These are phyloP conservation scores for Chionodraco myersi DNA, from an alignment of 2,113 vertebrate species.

Conservation along the genomic window DNA sequence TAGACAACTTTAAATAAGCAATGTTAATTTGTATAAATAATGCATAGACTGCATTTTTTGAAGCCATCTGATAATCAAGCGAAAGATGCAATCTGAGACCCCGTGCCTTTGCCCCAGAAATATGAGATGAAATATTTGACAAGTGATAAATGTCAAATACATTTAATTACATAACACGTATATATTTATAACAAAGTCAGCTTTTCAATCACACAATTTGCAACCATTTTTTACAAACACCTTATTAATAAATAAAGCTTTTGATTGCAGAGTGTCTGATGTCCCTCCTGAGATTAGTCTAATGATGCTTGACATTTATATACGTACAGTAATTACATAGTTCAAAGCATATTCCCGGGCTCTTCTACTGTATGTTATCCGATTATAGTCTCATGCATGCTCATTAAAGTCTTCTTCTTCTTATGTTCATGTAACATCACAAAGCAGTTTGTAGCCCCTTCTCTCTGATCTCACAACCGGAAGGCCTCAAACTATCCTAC, in stretches of 20 bases:
- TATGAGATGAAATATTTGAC: constrained; percentile 28
- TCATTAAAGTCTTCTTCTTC: neutral
- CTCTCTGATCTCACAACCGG: constrained; percentile 7
- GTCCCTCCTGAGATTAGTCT: constrained; percentile 30
- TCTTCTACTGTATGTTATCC: neutral
- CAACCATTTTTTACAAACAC: constrained; percentile 28
- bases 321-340: constrained; percentile 19
- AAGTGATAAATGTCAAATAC: constrained; percentile 32
- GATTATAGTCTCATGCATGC: neutral
- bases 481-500: neutral
- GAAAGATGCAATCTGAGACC: constrained; percentile 41
- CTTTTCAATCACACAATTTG: constrained; percentile 31
- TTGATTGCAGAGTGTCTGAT: constrained; percentile 43
- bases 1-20: constrained; percentile 32
- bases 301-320: constrained; percentile 34
- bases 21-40: constrained; percentile 70
- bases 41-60: constrained; percentile 47
- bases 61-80: constrained; percentile 50
- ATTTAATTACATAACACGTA: constrained; percentile 29
- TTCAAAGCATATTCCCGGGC: constrained; percentile 1
- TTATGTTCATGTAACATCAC: neutral
- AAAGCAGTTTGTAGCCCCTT: constrained; percentile 2
- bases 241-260: constrained; percentile 33
- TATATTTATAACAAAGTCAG: constrained; percentile 24
- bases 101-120: constrained; percentile 16